Evolutionary conservation across 1,140 invertebrate genomes (phyloP).

Genomic region (Hycleus cichorii): DNA sequence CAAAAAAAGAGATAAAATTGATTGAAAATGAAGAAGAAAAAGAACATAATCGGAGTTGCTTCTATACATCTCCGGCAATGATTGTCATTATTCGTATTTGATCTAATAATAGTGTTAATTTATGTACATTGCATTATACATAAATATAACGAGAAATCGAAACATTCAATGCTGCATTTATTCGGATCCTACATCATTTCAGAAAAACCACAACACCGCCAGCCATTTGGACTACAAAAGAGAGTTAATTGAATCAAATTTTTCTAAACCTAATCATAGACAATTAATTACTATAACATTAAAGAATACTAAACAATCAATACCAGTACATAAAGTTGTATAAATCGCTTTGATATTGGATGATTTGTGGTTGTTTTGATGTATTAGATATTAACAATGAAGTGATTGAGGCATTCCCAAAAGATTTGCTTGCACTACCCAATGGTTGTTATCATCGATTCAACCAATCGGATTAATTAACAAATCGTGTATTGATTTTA

Average conservation of each 20-base stretch:
- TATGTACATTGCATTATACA: conserved; percentile 40
- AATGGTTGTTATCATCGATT: conserved; percentile 96
- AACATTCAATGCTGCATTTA: conserved; percentile 5
- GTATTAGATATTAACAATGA: conserved; percentile 74
- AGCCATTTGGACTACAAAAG: too few species aligned
- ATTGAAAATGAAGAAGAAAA: background rate
- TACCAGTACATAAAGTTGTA: conserved; percentile 93
- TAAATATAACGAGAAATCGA: conserved; percentile 37
- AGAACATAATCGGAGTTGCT: conserved; percentile 23
- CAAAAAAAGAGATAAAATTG: background rate
- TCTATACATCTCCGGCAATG: conserved; percentile 34
- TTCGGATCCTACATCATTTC: background rate
- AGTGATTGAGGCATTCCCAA: conserved; percentile 76
- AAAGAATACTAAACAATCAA: conserved; percentile 50
- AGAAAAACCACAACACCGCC: too few species aligned
- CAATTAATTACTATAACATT: too few species aligned
- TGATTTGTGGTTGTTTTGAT: conserved; percentile 89
- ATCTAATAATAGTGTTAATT: conserved; percentile 41
- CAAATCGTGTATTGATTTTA: conserved; percentile 43
- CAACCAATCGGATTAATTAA: conserved; percentile 37
- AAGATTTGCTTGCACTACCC: conserved; percentile 87
- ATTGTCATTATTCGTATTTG: conserved; percentile 41
- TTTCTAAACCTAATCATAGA: too few species aligned
- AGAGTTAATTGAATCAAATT: too few species aligned
- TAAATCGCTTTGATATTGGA: conserved; percentile 82